A percentile compares a stretch with the other conserved stretches of the same genome.
These are phyloP conservation scores for Odontomachus brunneus DNA, from an alignment of 1,140 invertebrate species.

Conservation along the genomic window DNA sequence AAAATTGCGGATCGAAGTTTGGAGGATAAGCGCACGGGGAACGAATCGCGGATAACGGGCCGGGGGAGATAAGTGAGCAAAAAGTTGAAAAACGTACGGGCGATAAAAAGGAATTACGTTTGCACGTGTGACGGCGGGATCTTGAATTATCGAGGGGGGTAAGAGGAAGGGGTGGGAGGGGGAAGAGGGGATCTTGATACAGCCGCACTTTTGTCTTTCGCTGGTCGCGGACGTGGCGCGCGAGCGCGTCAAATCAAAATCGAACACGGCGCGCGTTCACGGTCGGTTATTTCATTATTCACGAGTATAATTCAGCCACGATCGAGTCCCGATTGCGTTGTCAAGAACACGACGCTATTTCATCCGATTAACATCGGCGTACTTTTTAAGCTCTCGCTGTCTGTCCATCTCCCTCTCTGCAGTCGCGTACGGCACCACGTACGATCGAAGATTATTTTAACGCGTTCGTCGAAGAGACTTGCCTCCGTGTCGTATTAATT, in stretches of 20 bases:
- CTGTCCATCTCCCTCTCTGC: neutral
- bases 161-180: neutral
- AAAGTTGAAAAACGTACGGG: constrained; percentile 16
- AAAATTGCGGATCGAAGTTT: neutral
- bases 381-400: constrained; percentile 47
- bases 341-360: constrained; percentile 52
- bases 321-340: constrained; percentile 56
- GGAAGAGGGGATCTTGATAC: neutral
- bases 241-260: constrained; percentile 43
- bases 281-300: constrained; percentile 59
- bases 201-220: constrained; percentile 44
- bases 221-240: constrained; percentile 4
- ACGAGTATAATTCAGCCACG: constrained; percentile 54
- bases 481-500: constrained; percentile 45
- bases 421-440: constrained; percentile 8
- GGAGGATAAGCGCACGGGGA: neutral
- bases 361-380: constrained; percentile 57
- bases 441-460: constrained; percentile 57
- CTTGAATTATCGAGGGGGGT: constrained; percentile 31
- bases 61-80: constrained; percentile 7
- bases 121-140: constrained; percentile 28
- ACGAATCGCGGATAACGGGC: constrained; percentile 18
- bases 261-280: constrained; percentile 39
- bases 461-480: constrained; percentile 36
- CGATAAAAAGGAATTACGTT: constrained; percentile 46